A percentile compares a stretch with the other conserved stretches of the same genome.
Evolutionary conservation across 2,113 vertebrate species (phyloP).

Genomic region (Rostratula benghalensis): DNA sequence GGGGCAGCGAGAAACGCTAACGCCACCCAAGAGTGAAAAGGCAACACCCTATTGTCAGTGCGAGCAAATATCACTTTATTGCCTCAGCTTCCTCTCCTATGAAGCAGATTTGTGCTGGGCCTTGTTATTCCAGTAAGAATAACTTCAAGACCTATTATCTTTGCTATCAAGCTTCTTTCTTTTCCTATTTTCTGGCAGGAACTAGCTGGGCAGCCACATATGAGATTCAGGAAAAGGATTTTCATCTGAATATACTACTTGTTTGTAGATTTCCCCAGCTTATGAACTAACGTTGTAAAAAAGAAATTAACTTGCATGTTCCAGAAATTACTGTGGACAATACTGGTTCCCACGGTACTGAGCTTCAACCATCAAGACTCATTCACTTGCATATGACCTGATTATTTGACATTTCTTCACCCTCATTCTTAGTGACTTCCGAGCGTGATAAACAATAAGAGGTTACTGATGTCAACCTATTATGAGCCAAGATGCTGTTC

Average conservation of each 20-base stretch:
- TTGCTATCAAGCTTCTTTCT: neutral
- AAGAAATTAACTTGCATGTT: slow-evolving; percentile 47
- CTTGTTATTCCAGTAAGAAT: neutral
- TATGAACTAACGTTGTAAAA: neutral
- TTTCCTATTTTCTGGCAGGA: neutral
- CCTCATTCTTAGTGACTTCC: slow-evolving; percentile 63
- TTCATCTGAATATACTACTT: neutral
- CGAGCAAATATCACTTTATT: slow-evolving; percentile 51
- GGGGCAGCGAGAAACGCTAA: neutral
- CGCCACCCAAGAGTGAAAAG: slow-evolving; percentile 47
- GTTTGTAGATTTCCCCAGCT: neutral
- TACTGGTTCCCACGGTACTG: slow-evolving; percentile 58
- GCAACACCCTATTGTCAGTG: slow-evolving; percentile 24
- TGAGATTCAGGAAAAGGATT: neutral
- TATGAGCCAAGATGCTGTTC: slow-evolving; percentile 39
- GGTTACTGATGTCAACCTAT: slow-evolving; percentile 60
- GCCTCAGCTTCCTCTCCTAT: slow-evolving; percentile 30
- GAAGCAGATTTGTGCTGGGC: neutral
- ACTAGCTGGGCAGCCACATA: neutral
- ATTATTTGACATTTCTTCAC: slow-evolving; percentile 68
- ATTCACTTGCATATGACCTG: slow-evolving; percentile 61
- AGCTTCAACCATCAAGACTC: slow-evolving; percentile 46
- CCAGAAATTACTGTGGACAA: slow-evolving; percentile 28
- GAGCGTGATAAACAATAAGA: slow-evolving; percentile 56
- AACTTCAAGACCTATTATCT: neutral